Conservation (phyloP, 2,888 invertebrate genomes). For the Autographa gamma region DNA sequence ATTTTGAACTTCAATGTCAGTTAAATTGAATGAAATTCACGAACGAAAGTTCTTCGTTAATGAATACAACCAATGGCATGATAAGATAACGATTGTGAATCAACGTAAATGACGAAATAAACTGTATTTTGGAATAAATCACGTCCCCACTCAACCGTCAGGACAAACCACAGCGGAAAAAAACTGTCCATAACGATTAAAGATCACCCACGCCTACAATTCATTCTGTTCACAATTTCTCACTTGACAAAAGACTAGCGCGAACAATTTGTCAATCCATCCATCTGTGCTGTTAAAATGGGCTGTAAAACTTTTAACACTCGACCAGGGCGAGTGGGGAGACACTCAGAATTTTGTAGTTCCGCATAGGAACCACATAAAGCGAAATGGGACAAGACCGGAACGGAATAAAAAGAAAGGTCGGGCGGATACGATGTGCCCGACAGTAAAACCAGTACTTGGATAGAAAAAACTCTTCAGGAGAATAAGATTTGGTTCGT, state of each 20-base stretch:
- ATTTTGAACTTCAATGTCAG: not conserved
- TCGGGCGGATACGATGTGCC: constrained; percentile 67
- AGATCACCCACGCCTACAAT: constrained; percentile 47
- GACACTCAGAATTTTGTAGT: constrained; percentile 62
- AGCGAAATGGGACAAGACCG: constrained; percentile 71
- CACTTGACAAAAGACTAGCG: constrained; percentile 62
- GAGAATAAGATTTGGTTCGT: constrained; percentile 54
- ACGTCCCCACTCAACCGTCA: constrained; percentile 10
- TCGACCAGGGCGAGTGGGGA: constrained; percentile 62
- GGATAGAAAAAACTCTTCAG: constrained; percentile 44
- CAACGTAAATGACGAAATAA: not conserved
- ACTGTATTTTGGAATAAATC: not conserved
- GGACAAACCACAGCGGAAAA: constrained; percentile 44
- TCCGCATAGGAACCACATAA: constrained; percentile 73
- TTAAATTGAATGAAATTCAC: not conserved
- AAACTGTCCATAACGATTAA: constrained; percentile 50
- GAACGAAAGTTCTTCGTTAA: too few species aligned
- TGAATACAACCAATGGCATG: too few species aligned
- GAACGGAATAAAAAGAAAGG: constrained; percentile 74
- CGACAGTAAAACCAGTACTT: constrained; percentile 60
- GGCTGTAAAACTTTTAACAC: constrained; percentile 79
- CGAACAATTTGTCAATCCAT: constrained; percentile 75
- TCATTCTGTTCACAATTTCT: constrained; percentile 61
- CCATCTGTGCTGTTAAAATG: constrained; percentile 72
- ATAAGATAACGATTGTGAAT: too few species aligned